phyloP scores from a whole-genome alignment of 2,797 vertebrate species.

The Jordanella pulchra region DNA sequence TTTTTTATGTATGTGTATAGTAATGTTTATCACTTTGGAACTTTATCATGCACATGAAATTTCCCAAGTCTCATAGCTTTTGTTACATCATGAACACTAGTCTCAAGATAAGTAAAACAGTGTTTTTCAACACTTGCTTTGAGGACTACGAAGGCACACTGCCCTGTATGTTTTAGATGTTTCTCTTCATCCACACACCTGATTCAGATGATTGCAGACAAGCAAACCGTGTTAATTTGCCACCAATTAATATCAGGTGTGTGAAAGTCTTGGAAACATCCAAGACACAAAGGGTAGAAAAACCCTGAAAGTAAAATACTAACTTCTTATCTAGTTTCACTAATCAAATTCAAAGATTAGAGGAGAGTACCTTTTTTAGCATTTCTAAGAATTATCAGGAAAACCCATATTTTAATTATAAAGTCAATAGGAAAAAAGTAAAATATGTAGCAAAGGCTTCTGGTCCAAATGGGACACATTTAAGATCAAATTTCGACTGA shows the following conservation, averaged over 20 bases:
- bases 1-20: background rate
- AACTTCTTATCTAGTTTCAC: background rate
- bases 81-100: background rate
- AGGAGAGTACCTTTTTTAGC: background rate
- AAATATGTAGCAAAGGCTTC: background rate
- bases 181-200: no score
- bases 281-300: no score
- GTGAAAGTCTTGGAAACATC: no score
- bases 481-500: background rate
- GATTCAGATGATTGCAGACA: no score
- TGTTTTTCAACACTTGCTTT: no score
- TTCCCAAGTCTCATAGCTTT: background rate
- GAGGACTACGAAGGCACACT: no score
- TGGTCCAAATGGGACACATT: background rate
- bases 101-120: background rate
- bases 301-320: background rate
- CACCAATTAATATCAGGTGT: no score
- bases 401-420: background rate
- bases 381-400: background rate
- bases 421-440: background rate
- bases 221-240: no score
- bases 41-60: background rate
- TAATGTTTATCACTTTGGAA: background rate
- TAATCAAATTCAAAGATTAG: background rate
- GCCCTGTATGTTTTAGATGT: no score